phyloP scores from a whole-genome alignment of 2,797 vertebrate species.

The Notolabrus celidotus region DNA sequence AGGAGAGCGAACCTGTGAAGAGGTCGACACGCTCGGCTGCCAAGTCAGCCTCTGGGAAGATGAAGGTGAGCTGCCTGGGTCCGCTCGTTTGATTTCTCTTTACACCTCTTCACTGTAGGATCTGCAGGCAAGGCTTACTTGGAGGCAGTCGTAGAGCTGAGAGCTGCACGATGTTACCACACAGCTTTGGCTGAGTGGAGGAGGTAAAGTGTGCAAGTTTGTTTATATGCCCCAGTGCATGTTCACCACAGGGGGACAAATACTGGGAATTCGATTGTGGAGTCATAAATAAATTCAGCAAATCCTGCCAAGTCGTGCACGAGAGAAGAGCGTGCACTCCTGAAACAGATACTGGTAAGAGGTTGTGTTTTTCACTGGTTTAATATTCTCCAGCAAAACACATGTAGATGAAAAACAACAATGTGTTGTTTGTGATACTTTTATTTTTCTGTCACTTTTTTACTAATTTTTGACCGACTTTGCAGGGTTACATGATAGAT shows the following conservation, averaged over 20 bases:
- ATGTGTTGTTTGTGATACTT: too few relatives aligned
- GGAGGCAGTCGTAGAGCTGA: constrained; percentile 24
- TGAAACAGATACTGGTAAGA: too few relatives aligned
- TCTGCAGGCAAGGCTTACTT: constrained; percentile 32
- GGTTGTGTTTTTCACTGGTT: too few relatives aligned
- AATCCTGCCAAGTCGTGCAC: neutral
- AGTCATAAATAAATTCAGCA: neutral
- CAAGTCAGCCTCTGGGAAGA: constrained; percentile 78
- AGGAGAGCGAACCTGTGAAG: constrained; percentile 68
- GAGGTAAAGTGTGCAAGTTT: neutral
- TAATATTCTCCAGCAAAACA: too few relatives aligned
- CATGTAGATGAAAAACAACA: too few relatives aligned
- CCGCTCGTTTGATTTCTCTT: constrained; percentile 60
- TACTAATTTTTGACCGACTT: too few relatives aligned
- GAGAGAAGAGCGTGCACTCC: too few relatives aligned
- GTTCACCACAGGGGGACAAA: neutral
- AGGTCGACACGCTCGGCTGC: constrained; percentile 81
- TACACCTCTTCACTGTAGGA: constrained; percentile 37
- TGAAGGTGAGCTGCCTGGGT: constrained; percentile 80
- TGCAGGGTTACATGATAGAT: too few relatives aligned
- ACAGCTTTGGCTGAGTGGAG: constrained; percentile 11
- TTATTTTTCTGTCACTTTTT: too few relatives aligned
- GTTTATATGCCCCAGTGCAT: neutral
- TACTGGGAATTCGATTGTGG: neutral
- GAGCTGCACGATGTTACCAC: constrained; percentile 19